phyloP scores from a whole-genome alignment of 1,140 invertebrate species.

The Tetraneura akinire region DNA sequence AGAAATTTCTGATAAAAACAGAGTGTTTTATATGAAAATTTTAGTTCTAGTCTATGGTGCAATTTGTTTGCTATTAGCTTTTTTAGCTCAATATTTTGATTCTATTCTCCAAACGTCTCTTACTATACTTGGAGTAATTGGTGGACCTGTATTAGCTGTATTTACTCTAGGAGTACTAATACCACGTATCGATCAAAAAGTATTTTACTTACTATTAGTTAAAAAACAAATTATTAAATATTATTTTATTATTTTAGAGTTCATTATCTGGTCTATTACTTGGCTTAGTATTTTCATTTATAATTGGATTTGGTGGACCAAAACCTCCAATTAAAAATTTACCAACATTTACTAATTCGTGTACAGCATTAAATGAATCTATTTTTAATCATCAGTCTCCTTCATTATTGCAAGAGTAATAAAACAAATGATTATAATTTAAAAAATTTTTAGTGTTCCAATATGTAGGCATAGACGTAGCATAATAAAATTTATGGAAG shows the following conservation, averaged over 20 bases:
- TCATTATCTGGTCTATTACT: slow-evolving; percentile 67
- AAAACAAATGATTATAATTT: slow-evolving; percentile 1
- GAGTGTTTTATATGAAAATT: slow-evolving; percentile 62
- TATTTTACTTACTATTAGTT: slow-evolving; percentile 53
- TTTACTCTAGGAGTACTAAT: slow-evolving; percentile 79
- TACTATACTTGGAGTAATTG: slow-evolving; percentile 78
- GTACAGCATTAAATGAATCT: slow-evolving; percentile 19
- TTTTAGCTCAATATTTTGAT: slow-evolving; percentile 71
- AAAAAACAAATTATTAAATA: not conserved
- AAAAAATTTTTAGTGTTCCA: too few species aligned
- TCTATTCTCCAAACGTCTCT: slow-evolving; percentile 74
- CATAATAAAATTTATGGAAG: too few species aligned
- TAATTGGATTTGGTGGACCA: slow-evolving; percentile 84
- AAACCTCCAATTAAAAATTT: slow-evolving; percentile 63
- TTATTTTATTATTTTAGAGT: slow-evolving; percentile 61
- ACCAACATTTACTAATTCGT: slow-evolving; percentile 48
- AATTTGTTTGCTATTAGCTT: slow-evolving; percentile 72
- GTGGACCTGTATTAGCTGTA: slow-evolving; percentile 77
- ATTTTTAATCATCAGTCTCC: not conserved
- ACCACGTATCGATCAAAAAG: slow-evolving; percentile 65
- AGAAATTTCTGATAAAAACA: slow-evolving; percentile 31
- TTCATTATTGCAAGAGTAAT: not conserved
- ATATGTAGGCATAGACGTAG: too few species aligned
- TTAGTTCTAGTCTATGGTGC: slow-evolving; percentile 70
- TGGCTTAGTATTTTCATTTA: slow-evolving; percentile 73